phyloP scores from a whole-genome alignment of 1,140 invertebrate genomes.

The Nixonia krombeini region DNA sequence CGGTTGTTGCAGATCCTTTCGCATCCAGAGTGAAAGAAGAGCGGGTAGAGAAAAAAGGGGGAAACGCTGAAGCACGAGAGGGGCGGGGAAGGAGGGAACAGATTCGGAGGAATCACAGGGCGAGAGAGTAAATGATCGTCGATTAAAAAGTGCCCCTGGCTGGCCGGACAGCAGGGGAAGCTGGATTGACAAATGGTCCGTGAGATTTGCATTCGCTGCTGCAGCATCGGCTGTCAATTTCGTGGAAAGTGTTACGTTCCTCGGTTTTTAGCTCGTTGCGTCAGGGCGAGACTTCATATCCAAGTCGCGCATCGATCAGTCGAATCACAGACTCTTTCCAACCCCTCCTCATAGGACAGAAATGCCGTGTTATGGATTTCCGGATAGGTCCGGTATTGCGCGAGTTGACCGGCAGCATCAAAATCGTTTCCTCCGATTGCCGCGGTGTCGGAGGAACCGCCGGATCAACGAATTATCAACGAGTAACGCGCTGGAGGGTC shows the following conservation, averaged over 20 bases:
- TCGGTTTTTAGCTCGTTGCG: slow-evolving; percentile 14
- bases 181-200: slow-evolving; percentile 64
- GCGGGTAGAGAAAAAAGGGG: slow-evolving; percentile 13
- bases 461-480: too few relatives aligned
- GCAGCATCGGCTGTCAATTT: slow-evolving; percentile 40
- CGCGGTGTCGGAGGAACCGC: too few relatives aligned
- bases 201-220: slow-evolving; percentile 64
- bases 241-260: slow-evolving; percentile 23
- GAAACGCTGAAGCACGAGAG: too few relatives aligned
- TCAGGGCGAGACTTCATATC: slow-evolving; percentile 19
- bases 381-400: slow-evolving; percentile 10
- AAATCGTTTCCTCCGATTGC: too few relatives aligned
- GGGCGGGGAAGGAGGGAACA: slow-evolving; percentile 22
- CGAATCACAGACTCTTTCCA: slow-evolving; percentile 11
- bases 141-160: slow-evolving; percentile 63
- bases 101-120: slow-evolving; percentile 15
- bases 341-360: neutral
- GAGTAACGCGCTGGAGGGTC: too few relatives aligned
- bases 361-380: slow-evolving; percentile 23
- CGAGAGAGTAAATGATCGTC: slow-evolving; percentile 67
- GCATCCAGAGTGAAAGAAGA: neutral
- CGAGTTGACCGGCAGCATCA: too few relatives aligned
- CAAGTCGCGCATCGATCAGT: slow-evolving; percentile 19
- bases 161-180: slow-evolving; percentile 33
- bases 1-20: neutral